Base-by-base conservation (phyloP, 2,888 invertebrate genomes). In the Ischnus inquisitorius region DNA sequence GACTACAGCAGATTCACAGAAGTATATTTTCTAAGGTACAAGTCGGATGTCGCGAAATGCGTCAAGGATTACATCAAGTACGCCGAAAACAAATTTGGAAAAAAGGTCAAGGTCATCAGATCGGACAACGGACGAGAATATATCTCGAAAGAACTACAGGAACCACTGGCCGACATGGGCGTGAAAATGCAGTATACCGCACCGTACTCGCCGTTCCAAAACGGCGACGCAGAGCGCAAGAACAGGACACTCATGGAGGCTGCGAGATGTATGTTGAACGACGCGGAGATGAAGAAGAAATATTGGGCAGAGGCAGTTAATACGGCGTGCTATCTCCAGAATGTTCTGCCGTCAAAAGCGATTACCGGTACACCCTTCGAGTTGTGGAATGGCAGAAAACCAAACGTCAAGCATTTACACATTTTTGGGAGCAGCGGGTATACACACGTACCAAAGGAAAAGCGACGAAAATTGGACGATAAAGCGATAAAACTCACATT, bases 281-380 rank as follows among this genome's bases (percentile, higher is more conserved):
- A 79, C 46, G 76, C 77, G 48, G 16, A 68, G 12, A 79, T 79
- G 71, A 41, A 39, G 43, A 80, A 80, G 19, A 79, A 79, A 57
- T 87, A 82, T 64, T 87, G 85, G 85, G 86, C 64, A 34, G 87
- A 87, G 39, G 86, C 87, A 46, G 82, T 84, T 34, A 77, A 64
- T n/a, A 87, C 86, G 4, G 88, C 43, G 3, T 14, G 10, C 43
- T 87, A 1, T 80, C 84, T 34, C 3, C 43, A 43, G 43, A 88
- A 87, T 57, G 46, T 72, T 39, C 62, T 85, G 25, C 85, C 86
- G 0, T 80, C 84, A 5, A 84, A 57, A 54, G 68, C 74, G n/a
- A 22, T 39, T 14, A 34, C 46, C 14, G 68, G 48, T 14, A 88
- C 86, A 57, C 88, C 85, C 19, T 85, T 54, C 54, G 84, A 88